Percentiles rank a stretch among this genome's conserved stretches.
These are phyloP conservation scores for Leptoteleia sp. DNA, from an alignment of 1,140 invertebrate genomes.

Conservation along the genomic window DNA sequence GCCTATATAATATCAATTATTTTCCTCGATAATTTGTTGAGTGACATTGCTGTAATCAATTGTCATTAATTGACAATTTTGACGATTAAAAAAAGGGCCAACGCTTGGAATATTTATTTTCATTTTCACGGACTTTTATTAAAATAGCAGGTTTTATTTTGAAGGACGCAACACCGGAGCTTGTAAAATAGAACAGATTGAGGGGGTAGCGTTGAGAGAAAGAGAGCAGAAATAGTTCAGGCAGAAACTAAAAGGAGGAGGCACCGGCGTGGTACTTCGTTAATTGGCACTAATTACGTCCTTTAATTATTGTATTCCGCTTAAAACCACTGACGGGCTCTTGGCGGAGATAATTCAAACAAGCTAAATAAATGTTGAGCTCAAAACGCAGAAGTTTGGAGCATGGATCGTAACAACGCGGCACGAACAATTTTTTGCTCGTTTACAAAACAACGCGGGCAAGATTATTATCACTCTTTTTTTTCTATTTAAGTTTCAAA, in stretches of 20 bases:
- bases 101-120: too few relatives aligned
- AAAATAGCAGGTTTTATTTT: conserved; percentile 50
- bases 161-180: conserved; percentile 38
- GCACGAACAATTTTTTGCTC: conserved; percentile 32
- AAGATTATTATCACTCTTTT: too few relatives aligned
- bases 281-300: conserved; percentile 75
- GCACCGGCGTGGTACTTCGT: conserved; percentile 66
- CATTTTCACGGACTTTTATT: background rate
- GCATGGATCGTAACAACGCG: conserved; percentile 43
- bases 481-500: too few relatives aligned
- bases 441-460: too few relatives aligned
- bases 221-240: conserved; percentile 47
- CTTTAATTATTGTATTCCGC: conserved; percentile 74
- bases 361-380: conserved; percentile 49
- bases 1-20: too few relatives aligned
- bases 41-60: too few relatives aligned
- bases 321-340: conserved; percentile 66
- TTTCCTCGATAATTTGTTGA: too few relatives aligned
- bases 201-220: conserved; percentile 31
- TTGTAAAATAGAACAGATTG: conserved; percentile 52
- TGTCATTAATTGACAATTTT: too few relatives aligned
- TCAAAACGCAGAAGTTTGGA: conserved; percentile 53
- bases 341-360: conserved; percentile 55
- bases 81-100: too few relatives aligned
- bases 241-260: conserved; percentile 47